Conservation (phyloP, 2,797 vertebrate genomes). For the Benthosema pterotum region DNA sequence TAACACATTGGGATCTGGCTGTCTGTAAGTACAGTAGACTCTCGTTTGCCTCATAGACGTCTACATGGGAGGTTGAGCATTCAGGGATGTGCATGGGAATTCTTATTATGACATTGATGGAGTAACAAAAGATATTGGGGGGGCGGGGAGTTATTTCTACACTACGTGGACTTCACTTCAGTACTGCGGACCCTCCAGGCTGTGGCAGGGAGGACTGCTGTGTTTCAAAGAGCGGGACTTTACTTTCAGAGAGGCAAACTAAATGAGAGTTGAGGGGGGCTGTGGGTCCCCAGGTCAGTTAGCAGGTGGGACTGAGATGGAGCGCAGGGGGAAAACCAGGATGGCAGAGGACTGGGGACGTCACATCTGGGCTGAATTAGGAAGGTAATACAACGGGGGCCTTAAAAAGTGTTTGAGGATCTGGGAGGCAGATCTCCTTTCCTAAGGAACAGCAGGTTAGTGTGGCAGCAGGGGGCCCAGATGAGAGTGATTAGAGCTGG, state of each 20-base stretch:
- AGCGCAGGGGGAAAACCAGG: slow-evolving; percentile 72
- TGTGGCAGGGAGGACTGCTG: slow-evolving; percentile 46
- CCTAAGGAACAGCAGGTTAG: slow-evolving; percentile 85
- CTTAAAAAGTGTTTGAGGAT: slow-evolving; percentile 82
- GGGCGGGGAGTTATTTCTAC: slow-evolving; percentile 42
- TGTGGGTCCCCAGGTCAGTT: slow-evolving; percentile 77
- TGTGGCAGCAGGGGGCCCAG: slow-evolving; percentile 82
- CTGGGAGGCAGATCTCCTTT: slow-evolving; percentile 81
- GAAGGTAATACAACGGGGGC: slow-evolving; percentile 86
- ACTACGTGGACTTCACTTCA: slow-evolving; percentile 56
- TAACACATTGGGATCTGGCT: slow-evolving; percentile 20
- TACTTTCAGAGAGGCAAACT: slow-evolving; percentile 76
- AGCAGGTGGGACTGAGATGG: slow-evolving; percentile 83
- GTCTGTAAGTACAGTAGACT: slow-evolving; percentile 35
- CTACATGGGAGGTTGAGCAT: slow-evolving; percentile 59
- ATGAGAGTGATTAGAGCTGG: slow-evolving; percentile 89
- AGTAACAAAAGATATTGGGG: slow-evolving; percentile 57
- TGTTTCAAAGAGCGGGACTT: slow-evolving; percentile 77
- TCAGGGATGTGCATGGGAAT: slow-evolving; percentile 51
- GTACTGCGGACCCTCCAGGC: slow-evolving; percentile 67
- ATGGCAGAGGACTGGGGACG: slow-evolving; percentile 66
- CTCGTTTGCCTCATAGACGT: slow-evolving; percentile 48
- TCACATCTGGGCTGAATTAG: slow-evolving; percentile 89
- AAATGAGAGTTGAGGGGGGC: slow-evolving; percentile 70
- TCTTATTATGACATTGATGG: slow-evolving; percentile 61